Base-by-base conservation (phyloP, 2,113 vertebrate genomes). In the Irena cyanogastra region DNA sequence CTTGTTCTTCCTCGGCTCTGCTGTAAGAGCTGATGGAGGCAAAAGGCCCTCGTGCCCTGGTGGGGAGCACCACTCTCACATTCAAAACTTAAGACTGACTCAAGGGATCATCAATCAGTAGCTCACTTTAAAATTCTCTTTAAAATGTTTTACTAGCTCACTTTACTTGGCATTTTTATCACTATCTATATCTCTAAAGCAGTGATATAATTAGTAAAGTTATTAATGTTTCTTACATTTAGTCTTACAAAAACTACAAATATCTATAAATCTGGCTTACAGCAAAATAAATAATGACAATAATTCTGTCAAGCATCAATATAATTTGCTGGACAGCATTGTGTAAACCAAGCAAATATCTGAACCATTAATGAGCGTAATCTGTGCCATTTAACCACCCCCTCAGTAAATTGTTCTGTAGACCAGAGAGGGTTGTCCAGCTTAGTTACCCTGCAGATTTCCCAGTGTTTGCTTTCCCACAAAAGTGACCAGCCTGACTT, bases 181-280 rank as follows among this genome's bases (percentile, higher is more conserved):
- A 31, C 94, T 97, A 96, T 97, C 95, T 98, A 52, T 97, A 97
- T 97, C 94, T 96, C 85, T 96, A 97, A 97, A 98, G 91, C 93
- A 97, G 95, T 95, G 93, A 97, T 96, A 97, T 97, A 98, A 98
- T 98, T 97, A 98, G 96, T 94, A 96, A 98, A 97, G 96, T 96
- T 97, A 96, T 97, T 97, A 97, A 97, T 97, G 95, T 97, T 98
- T 98, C 97, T 97, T 97, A 96, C 94, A 87, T 96, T 97, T 97
- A 97, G 94, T 70, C 94, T 96, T 97, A 95, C 61, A 87, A 96
- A 97, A 94, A 75, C 89, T 91, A 96, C 94, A 96, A 95, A 97
- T 95, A 94, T 81, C 96, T 95, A 97, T 97, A 98, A 97, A 98
- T 98, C 96, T 97, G 85, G 45, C 93, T 97, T 97, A 97, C 75